Evolutionary conservation across 2,888 invertebrate species (phyloP), one percentile per base, ranked within the genome.

Genomic region (Leucozona laternaria): DNA sequence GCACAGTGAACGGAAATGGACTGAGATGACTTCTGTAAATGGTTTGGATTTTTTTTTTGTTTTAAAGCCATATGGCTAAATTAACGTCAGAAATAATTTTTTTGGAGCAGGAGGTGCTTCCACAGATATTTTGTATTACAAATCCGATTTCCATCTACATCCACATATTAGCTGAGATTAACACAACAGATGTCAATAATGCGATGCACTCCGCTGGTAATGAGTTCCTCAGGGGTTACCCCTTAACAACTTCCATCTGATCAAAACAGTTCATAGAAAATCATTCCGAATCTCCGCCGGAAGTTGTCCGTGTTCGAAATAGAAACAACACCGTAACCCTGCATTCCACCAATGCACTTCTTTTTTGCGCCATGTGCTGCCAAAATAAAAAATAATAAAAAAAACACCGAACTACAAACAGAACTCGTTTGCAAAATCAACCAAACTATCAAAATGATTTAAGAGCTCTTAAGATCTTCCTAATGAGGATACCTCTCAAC

Each of bases 381-480:
- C 13, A 70, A 15, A 0, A n/a, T n/a, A 40, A 40, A 40, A 25
- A 34, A 34, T 11, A 34, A 34, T 7, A 60, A 25, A 60, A 64
- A 45, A 11, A 43, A 40, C 15, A 7, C 4, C 13, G 31, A 64
- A n/a, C 40, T 40, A 60, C 25, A n/a, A 58, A 37, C 31, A 20
- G 20, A 75, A 22, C 40, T 31, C 60, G 60, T 73, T 78, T 28
- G 66, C 82, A 70, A n/a, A n/a, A 76, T 71, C 53, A 73, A 43
- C 34, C 17, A 22, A 66, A 20, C 72, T 48, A 79, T 73, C 43
- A 50, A 28, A 15, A 73, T 68, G 66, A 73, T 70, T 62, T 34
- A 83, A 75, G 45, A 68, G 50, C 58, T 77, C 53, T 43, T 55
- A 31, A 53, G 50, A 62, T 50, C 60, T 34, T 43, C 55, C 58